Conservation (phyloP, 2,888 invertebrate genomes). For the Ctena decussata region DNA sequence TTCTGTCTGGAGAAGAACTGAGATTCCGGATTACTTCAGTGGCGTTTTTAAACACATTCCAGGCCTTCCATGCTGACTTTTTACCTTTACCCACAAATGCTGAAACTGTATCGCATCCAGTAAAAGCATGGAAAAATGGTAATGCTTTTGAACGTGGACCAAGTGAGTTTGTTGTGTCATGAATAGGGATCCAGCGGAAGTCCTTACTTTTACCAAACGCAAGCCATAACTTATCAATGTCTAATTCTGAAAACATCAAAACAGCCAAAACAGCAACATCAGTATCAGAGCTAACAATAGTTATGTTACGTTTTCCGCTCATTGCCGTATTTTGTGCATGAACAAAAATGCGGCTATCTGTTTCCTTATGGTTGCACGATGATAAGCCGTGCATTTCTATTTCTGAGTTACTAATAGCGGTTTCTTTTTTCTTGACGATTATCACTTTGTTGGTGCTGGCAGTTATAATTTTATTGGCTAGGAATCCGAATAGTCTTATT, state of each 20-base stretch:
- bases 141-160: constrained; percentile 26
- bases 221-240: neutral
- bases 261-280: constrained; percentile 19
- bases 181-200: constrained; percentile 7
- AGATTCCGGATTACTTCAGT: constrained; percentile 36
- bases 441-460: neutral
- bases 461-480: neutral
- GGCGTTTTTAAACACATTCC: constrained; percentile 52
- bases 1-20: neutral
- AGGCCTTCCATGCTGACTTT: constrained; percentile 62
- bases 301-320: neutral
- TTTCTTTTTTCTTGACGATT: neutral
- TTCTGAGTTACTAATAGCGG: neutral
- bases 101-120: constrained; percentile 64
- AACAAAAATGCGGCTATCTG: constrained; percentile 11
- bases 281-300: neutral
- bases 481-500: constrained; percentile 15
- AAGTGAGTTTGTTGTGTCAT: neutral
- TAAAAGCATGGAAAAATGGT: constrained; percentile 64
- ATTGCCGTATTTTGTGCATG: constrained; percentile 4
- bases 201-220: neutral
- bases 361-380: constrained; percentile 4
- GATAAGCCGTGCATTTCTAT: neutral
- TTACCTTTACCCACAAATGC: constrained; percentile 63
- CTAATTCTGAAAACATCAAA: neutral